phyloP scores from a whole-genome alignment of 2,888 invertebrate genomes.

The Carpatolechia fugitivella region DNA sequence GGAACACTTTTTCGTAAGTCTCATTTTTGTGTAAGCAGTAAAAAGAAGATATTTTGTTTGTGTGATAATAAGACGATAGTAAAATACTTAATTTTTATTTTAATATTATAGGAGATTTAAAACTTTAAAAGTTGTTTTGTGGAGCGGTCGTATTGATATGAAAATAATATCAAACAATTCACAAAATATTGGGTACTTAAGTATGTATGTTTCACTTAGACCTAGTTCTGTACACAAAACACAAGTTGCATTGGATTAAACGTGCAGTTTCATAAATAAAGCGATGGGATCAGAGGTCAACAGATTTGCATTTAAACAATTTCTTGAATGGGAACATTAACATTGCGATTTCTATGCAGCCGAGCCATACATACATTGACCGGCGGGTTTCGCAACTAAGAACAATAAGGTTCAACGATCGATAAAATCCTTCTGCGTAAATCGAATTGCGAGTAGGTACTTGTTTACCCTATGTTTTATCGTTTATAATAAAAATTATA shows the following conservation, averaged over 20 bases:
- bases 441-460: neutral
- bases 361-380: conserved; percentile 34
- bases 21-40: too few relatives aligned
- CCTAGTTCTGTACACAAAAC: neutral
- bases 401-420: conserved; percentile 67
- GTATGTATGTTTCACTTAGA: too few relatives aligned
- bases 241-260: neutral
- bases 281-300: conserved; percentile 36
- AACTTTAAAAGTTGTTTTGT: too few relatives aligned
- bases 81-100: too few relatives aligned
- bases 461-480: neutral
- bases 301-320: conserved; percentile 37
- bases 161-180: too few relatives aligned
- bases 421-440: conserved; percentile 18
- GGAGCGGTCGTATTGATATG: too few relatives aligned
- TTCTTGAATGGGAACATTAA: conserved; percentile 26
- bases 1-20: too few relatives aligned
- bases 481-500: neutral
- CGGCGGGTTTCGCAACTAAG: conserved; percentile 56
- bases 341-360: conserved; percentile 50
- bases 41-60: too few relatives aligned
- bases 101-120: too few relatives aligned
- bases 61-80: too few relatives aligned
- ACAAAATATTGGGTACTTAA: too few relatives aligned
- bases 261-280: conserved; percentile 8